These are phyloP conservation scores for Microcaecilia unicolor DNA, from an alignment of 2,797 vertebrate species.

Conservation along the genomic window DNA sequence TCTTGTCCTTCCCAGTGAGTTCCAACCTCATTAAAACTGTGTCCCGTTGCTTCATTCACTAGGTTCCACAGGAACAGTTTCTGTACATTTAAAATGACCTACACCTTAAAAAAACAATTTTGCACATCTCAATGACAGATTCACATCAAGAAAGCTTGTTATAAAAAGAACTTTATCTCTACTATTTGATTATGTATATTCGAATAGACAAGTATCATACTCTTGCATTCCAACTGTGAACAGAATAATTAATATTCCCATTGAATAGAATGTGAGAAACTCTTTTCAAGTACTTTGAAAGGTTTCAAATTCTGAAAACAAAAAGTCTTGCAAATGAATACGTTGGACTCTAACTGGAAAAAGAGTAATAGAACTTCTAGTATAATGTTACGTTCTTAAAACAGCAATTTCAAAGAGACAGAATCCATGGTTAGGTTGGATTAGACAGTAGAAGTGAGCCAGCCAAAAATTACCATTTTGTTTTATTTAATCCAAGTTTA, in stretches of 20 bases:
- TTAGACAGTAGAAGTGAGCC: too few relatives aligned
- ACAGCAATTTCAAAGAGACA: too few relatives aligned
- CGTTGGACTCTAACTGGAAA: too few relatives aligned
- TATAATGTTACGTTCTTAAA: too few relatives aligned
- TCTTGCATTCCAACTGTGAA: slow-evolving; percentile 21
- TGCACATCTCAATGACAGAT: slow-evolving; percentile 10
- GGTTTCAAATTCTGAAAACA: too few relatives aligned
- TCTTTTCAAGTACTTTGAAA: too few relatives aligned
- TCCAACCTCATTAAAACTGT: slow-evolving; percentile 43
- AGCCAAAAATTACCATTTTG: too few relatives aligned
- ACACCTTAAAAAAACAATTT: too few relatives aligned
- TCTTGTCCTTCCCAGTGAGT: slow-evolving; percentile 6
- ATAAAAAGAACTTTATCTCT: slow-evolving; percentile 1
- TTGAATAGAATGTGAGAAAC: slow-evolving; percentile 9
- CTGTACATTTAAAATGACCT: slow-evolving; percentile 2
- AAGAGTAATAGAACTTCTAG: too few relatives aligned
- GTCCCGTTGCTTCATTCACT: slow-evolving; percentile 13
- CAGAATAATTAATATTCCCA: slow-evolving; percentile 23
- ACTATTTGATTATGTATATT: slow-evolving; percentile 12
- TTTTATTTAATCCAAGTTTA: too few relatives aligned
- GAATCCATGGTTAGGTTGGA: too few relatives aligned
- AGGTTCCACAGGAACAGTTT: slow-evolving; percentile 11
- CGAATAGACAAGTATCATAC: slow-evolving; percentile 22
- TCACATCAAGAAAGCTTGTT: slow-evolving; percentile 20
- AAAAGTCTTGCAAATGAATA: too few relatives aligned